These are phyloP conservation scores for Semaprochilodus insignis DNA, from an alignment of 2,797 vertebrate genomes.

Conservation along the genomic window DNA sequence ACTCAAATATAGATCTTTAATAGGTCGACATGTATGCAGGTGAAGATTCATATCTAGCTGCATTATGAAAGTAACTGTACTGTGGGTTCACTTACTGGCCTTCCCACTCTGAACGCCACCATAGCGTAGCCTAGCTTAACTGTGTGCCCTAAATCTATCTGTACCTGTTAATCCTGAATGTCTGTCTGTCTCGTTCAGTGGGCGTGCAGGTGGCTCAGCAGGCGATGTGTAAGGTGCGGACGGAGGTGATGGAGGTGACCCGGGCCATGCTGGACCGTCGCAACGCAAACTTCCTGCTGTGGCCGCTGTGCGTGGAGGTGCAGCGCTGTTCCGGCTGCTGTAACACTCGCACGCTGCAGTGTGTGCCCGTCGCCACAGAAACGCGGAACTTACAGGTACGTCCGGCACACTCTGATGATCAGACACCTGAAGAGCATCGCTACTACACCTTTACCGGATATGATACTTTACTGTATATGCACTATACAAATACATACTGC, in stretches of 20 bases:
- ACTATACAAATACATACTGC: neutral
- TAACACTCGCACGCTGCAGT: conserved; percentile 83
- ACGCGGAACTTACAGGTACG: conserved; percentile 87
- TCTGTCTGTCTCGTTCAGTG: conserved; percentile 47
- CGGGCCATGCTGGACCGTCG: conserved; percentile 89
- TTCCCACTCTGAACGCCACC: too few relatives aligned
- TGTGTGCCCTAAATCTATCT: too few relatives aligned
- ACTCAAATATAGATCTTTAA: too few relatives aligned
- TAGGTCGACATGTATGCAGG: too few relatives aligned
- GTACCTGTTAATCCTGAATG: neutral
- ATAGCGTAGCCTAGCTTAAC: too few relatives aligned
- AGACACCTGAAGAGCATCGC: neutral
- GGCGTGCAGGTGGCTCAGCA: conserved; percentile 80
- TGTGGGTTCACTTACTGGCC: too few relatives aligned
- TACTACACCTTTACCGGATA: too few relatives aligned
- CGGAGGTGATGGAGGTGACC: conserved; percentile 90
- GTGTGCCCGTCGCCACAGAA: conserved; percentile 79
- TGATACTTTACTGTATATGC: too few relatives aligned
- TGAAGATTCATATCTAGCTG: too few relatives aligned
- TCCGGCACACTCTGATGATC: neutral
- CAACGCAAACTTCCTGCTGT: conserved; percentile 91
- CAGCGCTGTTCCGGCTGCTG: conserved; percentile 96
- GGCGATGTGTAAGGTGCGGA: conserved; percentile 89
- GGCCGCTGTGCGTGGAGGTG: conserved; percentile 93
- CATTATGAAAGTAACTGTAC: too few relatives aligned